A percentile compares a stretch with the other conserved stretches of the same genome.
phyloP scores from a whole-genome alignment of 2,888 invertebrate species.

The Catocala sponsa region DNA sequence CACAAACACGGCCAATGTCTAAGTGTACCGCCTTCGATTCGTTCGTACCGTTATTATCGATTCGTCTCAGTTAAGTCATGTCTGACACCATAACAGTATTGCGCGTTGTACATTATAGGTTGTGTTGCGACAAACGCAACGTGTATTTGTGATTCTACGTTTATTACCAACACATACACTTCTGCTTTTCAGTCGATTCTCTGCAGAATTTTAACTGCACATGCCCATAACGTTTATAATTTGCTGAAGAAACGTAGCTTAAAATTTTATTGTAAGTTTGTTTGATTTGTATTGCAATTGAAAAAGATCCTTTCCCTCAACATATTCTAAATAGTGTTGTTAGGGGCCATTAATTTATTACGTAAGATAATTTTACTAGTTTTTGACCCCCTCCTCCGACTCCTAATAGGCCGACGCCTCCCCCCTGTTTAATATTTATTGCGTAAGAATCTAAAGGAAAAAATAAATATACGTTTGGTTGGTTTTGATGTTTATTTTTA shows the following conservation, averaged over 20 bases:
- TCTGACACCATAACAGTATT: slow-evolving; percentile 52
- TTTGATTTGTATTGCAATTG: neutral
- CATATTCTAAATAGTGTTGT: too few species aligned
- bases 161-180: neutral
- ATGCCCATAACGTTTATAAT: neutral
- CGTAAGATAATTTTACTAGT: too few species aligned
- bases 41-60: slow-evolving; percentile 51
- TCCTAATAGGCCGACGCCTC: too few species aligned
- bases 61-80: slow-evolving; percentile 58
- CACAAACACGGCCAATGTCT: slow-evolving; percentile 43
- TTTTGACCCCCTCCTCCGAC: too few species aligned
- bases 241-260: neutral
- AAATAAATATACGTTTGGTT: too few species aligned
- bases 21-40: slow-evolving; percentile 44
- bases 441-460: too few species aligned
- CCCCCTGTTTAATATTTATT: too few species aligned
- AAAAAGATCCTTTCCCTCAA: neutral
- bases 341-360: too few species aligned
- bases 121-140: slow-evolving; percentile 50
- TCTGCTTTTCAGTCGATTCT: too few species aligned
- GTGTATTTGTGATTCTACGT: slow-evolving; percentile 43
- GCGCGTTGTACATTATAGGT: slow-evolving; percentile 46
- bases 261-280: neutral
- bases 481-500: too few species aligned
- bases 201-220: too few species aligned